Evolutionary conservation across 2,797 vertebrate genomes (phyloP), one percentile per base, ranked within the genome.

Genomic region (Arrhamphus sclerolepis): DNA sequence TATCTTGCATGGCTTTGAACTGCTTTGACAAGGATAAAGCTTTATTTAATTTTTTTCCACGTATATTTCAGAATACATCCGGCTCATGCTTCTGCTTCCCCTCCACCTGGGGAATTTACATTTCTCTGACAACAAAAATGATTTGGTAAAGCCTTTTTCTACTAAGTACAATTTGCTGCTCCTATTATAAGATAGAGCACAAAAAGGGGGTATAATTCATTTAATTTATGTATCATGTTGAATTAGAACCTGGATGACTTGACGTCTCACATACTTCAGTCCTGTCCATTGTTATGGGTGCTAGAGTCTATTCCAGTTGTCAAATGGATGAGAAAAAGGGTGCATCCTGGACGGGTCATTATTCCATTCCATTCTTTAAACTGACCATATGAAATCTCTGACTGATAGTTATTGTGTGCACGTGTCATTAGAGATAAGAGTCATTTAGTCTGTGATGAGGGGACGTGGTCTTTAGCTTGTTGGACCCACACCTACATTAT

Each of bases 221-320:
- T 70, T 75, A 21, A 16, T 16, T 60, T 62, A 11, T 31, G 10
- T 28, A 54, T 29, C 19, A 38, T 71, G 71, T 70, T 47, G 54
- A 34, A 60, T 38, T 38, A 38, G 34, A 38, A 3, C 34, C 34
- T 38, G 34, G 34, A 1, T 5, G 14, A 13, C 14, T 14, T 13
- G 13, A 38, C 13, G 14, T 14, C 1, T 14, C 13, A 38, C 1
- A 13, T 13, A 38, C 13, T 38, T 38, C 34, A 38, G 34, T 38
- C 34, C 7, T 38, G 14, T 38, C 11, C 11, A 38, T 38, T 13
- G 14, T 8, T 13, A 14, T 38, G 34, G 34, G 34, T 38, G 11
- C 34, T 16, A 0, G 34, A 38, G 34, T 13, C 11, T 38, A 38
- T 38, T 13, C 34, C 34, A 38, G 34, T 38, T 14, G 13, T 16